phyloP scores from a whole-genome alignment of 2,888 invertebrate genomes.

The Epinotia nisella region DNA sequence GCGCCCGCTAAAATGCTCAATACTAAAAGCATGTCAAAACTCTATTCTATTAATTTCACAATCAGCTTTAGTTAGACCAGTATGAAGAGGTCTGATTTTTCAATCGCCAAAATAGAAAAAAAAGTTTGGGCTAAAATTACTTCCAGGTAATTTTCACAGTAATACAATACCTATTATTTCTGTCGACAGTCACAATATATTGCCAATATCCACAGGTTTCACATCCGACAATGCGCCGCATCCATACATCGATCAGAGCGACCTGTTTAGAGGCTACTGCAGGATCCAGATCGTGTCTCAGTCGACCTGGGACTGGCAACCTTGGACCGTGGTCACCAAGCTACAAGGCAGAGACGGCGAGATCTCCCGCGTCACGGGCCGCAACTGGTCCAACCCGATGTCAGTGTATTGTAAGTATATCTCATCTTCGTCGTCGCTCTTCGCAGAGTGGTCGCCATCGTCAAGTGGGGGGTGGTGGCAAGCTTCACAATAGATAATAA shows the following conservation, averaged over 20 bases:
- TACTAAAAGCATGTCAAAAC: no score
- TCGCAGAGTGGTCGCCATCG: no score
- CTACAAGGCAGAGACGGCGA: constrained; percentile 58
- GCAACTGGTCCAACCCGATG: background rate
- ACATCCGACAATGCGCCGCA: constrained; percentile 55
- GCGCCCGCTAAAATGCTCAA: no score
- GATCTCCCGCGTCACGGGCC: constrained; percentile 52
- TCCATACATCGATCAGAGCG: constrained; percentile 50
- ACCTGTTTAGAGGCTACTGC: constrained; percentile 56
- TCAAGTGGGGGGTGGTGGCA: no score
- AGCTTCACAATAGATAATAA: no score
- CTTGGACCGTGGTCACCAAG: constrained; percentile 69
- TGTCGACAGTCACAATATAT: background rate
- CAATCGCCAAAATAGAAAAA: no score
- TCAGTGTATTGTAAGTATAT: constrained; percentile 17
- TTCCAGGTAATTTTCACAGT: no score
- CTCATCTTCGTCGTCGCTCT: no score
- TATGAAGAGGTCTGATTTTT: no score
- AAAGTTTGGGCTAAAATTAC: no score
- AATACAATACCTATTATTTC: background rate
- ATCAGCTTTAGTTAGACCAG: no score
- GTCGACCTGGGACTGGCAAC: constrained; percentile 57
- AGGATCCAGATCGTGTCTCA: constrained; percentile 50
- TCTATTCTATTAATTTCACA: no score
- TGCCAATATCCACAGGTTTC: constrained; percentile 59